A percentile compares a stretch with the other conserved stretches of the same genome.
Conservation (phyloP, 2,888 invertebrate genomes). For the Habroteleia sp. region DNA sequence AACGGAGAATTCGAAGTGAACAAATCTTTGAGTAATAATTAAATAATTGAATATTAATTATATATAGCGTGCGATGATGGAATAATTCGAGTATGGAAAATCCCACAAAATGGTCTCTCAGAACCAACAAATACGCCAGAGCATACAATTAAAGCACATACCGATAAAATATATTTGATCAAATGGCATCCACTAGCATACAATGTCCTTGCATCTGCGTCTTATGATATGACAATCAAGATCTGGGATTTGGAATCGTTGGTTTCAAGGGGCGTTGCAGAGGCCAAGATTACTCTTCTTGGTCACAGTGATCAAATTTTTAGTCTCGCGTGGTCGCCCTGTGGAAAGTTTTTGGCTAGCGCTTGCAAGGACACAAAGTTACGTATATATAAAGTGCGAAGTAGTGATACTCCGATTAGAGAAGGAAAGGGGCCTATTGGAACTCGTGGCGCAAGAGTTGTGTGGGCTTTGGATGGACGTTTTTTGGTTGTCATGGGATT, state of each 20-base stretch:
- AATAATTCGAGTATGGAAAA: conserved; percentile 89
- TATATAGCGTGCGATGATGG: conserved; percentile 92
- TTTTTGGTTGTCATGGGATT: conserved; percentile 95
- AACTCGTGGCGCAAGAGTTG: conserved; percentile 92
- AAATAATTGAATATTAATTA: neutral
- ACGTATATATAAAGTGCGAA: conserved; percentile 90
- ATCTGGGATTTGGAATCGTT: conserved; percentile 89
- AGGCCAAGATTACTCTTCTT: conserved; percentile 85
- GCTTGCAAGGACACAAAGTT: conserved; percentile 94
- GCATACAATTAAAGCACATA: conserved; percentile 88
- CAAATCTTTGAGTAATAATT: neutral
- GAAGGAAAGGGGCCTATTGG: conserved; percentile 94
- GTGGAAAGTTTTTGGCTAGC: conserved; percentile 92
- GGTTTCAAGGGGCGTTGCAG: conserved; percentile 80
- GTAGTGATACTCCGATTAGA: conserved; percentile 84
- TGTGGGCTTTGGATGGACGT: conserved; percentile 94
- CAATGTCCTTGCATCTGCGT: conserved; percentile 92
- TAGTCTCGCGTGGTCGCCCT: conserved; percentile 95
- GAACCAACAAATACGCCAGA: conserved; percentile 91
- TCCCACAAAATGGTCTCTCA: conserved; percentile 86
- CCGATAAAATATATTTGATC: conserved; percentile 95
- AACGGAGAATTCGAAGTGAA: too few relatives aligned
- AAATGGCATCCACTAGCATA: conserved; percentile 94
- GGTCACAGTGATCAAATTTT: conserved; percentile 95
- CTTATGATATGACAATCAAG: conserved; percentile 94